Evolutionary conservation across 2,888 invertebrate genomes (phyloP), one percentile per base, ranked within the genome.

Genomic region (Rhamphomyia laevipes): DNA sequence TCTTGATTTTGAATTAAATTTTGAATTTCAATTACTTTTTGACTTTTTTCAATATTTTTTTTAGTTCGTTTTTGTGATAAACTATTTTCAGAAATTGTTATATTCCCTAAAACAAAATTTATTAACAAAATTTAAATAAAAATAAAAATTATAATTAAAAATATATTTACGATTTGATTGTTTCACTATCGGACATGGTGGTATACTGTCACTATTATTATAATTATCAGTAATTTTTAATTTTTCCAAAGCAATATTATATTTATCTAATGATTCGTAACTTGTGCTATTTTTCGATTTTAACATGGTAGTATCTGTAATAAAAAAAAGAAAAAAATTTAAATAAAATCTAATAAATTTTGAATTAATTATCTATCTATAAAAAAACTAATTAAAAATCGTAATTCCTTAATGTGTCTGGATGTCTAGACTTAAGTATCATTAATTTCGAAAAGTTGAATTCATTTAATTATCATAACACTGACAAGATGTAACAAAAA

Each of bases 201-300:
- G 38, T 43, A 43, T 43, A 40, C 46, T 40, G 45, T 50, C 41
- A 50, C 56, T 57, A 45, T 56, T 51, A 47, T 51, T 53, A 47
- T 48, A 51, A 46, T 51, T 52, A 23, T 55, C 55, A 31, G 53
- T 55, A 49, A 60, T 51, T 52, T 59, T 57, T 33, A 58, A 53
- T 43, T 56, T 58, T 53, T 59, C 59, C 46, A 56, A 52, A 27
- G 57, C 53, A 44, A 55, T 55, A 52, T 59, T 59, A 48, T 57
- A 59, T 54, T 59, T 59, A 45, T 60, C 59, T 47, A 61, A 54
- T 38, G 61, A 60, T 51, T 61, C 61, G 51, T 59, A 60, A 51
- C 61, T 61, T 7, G 58, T 57, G 46, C 54, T 53, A 49, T 53
- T 55, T 21, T 50, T 51, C 45, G 48, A 46, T 49, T 52, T 50